phyloP scores from a whole-genome alignment of 2,888 invertebrate species.

The Cerceris rybyensis region DNA sequence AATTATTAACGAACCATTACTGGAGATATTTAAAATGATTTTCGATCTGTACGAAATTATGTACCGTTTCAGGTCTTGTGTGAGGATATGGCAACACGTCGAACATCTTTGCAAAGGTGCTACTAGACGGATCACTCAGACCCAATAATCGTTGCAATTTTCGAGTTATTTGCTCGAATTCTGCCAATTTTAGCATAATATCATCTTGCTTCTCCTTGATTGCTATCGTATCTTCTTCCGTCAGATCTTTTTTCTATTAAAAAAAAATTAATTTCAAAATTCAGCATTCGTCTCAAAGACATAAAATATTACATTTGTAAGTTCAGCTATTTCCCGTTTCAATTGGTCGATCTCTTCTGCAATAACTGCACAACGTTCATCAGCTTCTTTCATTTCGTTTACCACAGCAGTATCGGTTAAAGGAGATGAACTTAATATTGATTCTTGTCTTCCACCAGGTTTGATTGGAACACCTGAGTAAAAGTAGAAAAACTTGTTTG shows the following conservation, averaged over 20 bases:
- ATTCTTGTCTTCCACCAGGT: conserved; percentile 60
- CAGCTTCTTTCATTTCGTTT: conserved; percentile 82
- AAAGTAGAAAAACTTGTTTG: background rate
- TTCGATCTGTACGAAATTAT: background rate
- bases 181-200: conserved; percentile 84
- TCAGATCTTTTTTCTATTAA: conserved; percentile 84
- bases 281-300: too few species aligned
- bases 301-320: conserved; percentile 75
- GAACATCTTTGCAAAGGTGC: conserved; percentile 72
- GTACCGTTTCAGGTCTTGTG: conserved; percentile 43
- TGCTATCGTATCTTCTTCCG: conserved; percentile 84
- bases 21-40: background rate
- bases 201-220: conserved; percentile 84
- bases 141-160: conserved; percentile 84
- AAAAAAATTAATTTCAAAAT: background rate
- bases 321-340: conserved; percentile 80
- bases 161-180: conserved; percentile 85
- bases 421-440: conserved; percentile 66
- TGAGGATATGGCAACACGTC: conserved; percentile 69
- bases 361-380: conserved; percentile 76
- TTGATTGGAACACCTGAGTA: conserved; percentile 52
- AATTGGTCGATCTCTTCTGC: conserved; percentile 82
- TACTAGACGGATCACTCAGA: conserved; percentile 76
- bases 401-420: conserved; percentile 76
- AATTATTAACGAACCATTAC: background rate